These are phyloP conservation scores for Corythornis leucogaster DNA, from an alignment of 2,797 vertebrate species.

Conservation along the genomic window DNA sequence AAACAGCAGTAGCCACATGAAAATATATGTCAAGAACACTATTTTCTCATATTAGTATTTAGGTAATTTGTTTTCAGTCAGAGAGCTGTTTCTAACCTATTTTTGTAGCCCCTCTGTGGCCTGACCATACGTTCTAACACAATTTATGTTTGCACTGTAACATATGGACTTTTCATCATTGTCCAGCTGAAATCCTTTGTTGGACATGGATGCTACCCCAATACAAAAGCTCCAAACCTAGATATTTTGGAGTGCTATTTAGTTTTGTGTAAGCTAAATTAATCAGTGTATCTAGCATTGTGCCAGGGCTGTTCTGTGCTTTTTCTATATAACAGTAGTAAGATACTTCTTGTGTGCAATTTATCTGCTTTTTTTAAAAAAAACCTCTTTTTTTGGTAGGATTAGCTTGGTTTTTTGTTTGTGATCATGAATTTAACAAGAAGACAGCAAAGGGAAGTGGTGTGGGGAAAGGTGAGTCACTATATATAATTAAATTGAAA, in stretches of 20 bases:
- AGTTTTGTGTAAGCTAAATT: constrained; percentile 33
- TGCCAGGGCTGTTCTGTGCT: background rate
- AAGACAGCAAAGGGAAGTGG: background rate
- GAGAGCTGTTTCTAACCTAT: constrained; percentile 89
- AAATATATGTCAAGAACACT: constrained; percentile 85
- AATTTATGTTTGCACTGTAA: constrained; percentile 94
- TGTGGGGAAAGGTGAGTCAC: background rate
- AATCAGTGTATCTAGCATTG: background rate
- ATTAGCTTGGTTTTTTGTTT: background rate
- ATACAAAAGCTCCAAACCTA: background rate
- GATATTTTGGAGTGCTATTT: constrained; percentile 18
- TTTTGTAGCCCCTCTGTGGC: constrained; percentile 92
- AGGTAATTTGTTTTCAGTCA: constrained; percentile 94
- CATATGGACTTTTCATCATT: constrained; percentile 98
- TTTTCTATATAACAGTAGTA: background rate
- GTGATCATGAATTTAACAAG: background rate
- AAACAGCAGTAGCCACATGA: constrained; percentile 75
- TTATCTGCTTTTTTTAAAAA: background rate
- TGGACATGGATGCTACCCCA: constrained; percentile 75
- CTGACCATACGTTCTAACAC: constrained; percentile 89
- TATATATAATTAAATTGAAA: background rate
- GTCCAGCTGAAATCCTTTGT: constrained; percentile 88
- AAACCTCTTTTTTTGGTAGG: background rate
- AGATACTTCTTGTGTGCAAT: background rate
- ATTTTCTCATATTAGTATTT: constrained; percentile 86